Conservation (phyloP, 2,888 invertebrate genomes). For the Acanthosepion lycidas region DNA sequence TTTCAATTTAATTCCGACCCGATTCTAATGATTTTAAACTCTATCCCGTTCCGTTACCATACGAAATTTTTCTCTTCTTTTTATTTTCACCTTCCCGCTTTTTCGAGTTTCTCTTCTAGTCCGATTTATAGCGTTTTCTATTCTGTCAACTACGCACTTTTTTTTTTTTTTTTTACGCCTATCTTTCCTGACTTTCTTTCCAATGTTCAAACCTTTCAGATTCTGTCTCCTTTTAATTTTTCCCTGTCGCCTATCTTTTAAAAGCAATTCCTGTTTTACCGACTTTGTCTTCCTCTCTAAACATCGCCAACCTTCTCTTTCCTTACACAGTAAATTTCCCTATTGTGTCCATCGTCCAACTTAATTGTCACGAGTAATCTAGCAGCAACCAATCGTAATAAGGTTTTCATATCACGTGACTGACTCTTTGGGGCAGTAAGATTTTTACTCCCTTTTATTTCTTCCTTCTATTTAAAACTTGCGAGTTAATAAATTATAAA, state of each 20-base stretch:
- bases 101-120: not conserved
- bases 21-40: not conserved
- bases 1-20: not conserved
- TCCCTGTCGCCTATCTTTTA: not conserved
- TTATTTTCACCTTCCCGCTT: not conserved
- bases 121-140: not conserved
- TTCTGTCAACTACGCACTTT: not conserved
- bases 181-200: not conserved
- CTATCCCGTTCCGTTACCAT: not conserved
- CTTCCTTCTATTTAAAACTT: not conserved
- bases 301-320: not conserved
- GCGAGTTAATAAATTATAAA: not conserved
- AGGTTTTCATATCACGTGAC: slow-evolving; percentile 6
- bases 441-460: not conserved
- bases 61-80: not conserved
- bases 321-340: not conserved
- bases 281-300: not conserved
- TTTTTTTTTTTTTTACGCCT: not conserved
- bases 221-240: not conserved
- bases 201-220: not conserved
- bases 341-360: slow-evolving; percentile 2
- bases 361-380: slow-evolving; percentile 33
- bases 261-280: not conserved
- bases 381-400: not conserved
- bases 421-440: not conserved